Evolutionary conservation across 2,113 vertebrate genomes (phyloP), one percentile per base, ranked within the genome.

Genomic region (Neodon shergylaensis): DNA sequence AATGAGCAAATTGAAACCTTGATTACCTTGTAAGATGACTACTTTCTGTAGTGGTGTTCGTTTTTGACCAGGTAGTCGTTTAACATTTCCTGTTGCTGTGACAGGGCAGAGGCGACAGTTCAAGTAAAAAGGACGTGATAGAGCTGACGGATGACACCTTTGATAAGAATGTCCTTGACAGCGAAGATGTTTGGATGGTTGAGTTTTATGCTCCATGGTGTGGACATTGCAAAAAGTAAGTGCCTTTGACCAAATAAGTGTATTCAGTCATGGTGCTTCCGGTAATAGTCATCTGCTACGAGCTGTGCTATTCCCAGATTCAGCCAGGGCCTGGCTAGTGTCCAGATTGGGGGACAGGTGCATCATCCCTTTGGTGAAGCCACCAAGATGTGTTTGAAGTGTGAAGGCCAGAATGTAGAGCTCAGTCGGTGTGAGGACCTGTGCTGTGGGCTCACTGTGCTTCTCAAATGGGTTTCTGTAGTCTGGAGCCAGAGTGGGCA

Each of bases 141-240:
- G 99, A 99, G 95, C 98, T 99, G 96, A 99, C 99, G 0, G 99
- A 99, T 3, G 99, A 99, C 98, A 99, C 97, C 98, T 99, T 99
- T 89, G 99, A 99, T 96, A 98, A 98, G 96, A 97, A 98, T 7
- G 99, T 99, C 92, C 96, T 99, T 73, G 98, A 98, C 7, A 97
- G 99, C 7, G 98, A 99, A 0, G 99, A 99, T 0, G 98, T 99
- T 61, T 99, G 99, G 99, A 63, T 99, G 99, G 99, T 99, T 95
- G 99, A 99, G 97, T 99, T 99, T 82, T 99, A 99, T 49, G 99
- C 99, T 52, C 99, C 99, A 0, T 99, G 99, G 99, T 99, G 99
- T 98, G 99, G 99, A 96, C 99, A 99, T 98, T 99, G 99, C 98
- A 99, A 99, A 98, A 99, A 99, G 99, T 99, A 98, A 98, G 99